These are phyloP conservation scores for Oreochromis grahami DNA, from an alignment of 2,797 vertebrate genomes.

Conservation along the genomic window DNA sequence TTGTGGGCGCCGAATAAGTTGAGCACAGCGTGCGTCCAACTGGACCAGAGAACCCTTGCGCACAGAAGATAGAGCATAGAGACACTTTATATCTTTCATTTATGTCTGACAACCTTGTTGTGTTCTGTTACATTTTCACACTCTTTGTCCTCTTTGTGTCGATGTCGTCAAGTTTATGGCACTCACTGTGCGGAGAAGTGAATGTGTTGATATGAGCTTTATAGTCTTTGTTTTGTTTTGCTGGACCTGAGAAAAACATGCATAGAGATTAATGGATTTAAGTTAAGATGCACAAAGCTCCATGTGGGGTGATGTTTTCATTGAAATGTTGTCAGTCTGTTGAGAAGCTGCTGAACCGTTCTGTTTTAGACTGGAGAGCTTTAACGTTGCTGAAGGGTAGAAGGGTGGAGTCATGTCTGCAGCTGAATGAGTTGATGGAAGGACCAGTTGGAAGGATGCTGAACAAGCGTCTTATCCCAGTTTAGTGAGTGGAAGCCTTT, in stretches of 20 bases:
- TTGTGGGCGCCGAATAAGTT: neutral
- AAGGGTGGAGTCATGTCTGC: neutral
- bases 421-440: neutral
- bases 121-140: slow-evolving; percentile 35
- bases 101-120: slow-evolving; percentile 13
- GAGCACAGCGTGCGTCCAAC: slow-evolving; percentile 18
- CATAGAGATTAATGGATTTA: neutral
- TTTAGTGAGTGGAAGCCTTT: neutral
- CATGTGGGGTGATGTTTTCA: neutral
- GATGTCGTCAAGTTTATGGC: slow-evolving; percentile 30
- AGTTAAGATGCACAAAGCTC: neutral
- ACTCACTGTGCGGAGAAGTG: slow-evolving; percentile 3
- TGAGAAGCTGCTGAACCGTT: neutral
- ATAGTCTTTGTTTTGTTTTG: slow-evolving; percentile 5
- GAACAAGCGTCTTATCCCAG: slow-evolving; percentile 1
- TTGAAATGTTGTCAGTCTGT: neutral
- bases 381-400: neutral
- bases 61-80: slow-evolving; percentile 52
- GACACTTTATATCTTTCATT: slow-evolving; percentile 68
- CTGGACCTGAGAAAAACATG: neutral
- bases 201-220: slow-evolving; percentile 4
- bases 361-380: neutral
- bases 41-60: slow-evolving; percentile 16
- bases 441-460: slow-evolving; percentile 5
- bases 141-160: slow-evolving; percentile 34